A percentile compares a stretch with the other conserved stretches of the same genome.
phyloP scores from a whole-genome alignment of 2,888 invertebrate species.

The Ceratothoa steindachneri region DNA sequence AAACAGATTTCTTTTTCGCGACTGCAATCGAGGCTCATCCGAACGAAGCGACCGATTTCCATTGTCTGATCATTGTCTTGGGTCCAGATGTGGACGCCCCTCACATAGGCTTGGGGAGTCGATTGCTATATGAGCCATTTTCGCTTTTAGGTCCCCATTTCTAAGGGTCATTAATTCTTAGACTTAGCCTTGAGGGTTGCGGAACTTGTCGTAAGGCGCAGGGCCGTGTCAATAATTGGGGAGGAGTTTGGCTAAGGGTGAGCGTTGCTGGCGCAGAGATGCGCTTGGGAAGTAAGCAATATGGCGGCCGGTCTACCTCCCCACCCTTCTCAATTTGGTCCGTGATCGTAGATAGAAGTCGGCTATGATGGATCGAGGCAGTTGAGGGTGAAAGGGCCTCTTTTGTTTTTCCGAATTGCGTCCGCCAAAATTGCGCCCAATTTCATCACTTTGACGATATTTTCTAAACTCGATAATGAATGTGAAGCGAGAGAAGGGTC shows the following conservation, averaged over 20 bases:
- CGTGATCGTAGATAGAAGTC: no score
- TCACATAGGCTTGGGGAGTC: not conserved
- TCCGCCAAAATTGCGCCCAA: no score
- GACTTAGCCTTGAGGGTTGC: not conserved
- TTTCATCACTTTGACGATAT: no score
- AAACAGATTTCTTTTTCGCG: not conserved
- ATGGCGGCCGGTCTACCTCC: slow-evolving; percentile 6
- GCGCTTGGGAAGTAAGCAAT: slow-evolving; percentile 10
- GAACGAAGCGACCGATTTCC: slow-evolving; percentile 2
- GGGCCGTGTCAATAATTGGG: slow-evolving; percentile 4
- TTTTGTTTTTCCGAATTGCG: no score
- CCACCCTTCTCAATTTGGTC: slow-evolving; percentile 4
- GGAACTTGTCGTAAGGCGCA: not conserved
- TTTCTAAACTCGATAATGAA: no score
- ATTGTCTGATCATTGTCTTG: slow-evolving; percentile 13
- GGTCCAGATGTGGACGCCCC: not conserved
- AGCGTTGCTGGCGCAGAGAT: not conserved
- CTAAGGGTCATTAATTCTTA: not conserved
- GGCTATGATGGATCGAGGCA: no score
- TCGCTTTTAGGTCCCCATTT: not conserved
- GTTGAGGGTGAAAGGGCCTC: no score
- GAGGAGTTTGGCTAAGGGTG: slow-evolving; percentile 12
- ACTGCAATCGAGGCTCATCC: slow-evolving; percentile 5
- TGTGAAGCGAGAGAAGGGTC: no score
- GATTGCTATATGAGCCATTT: not conserved